A percentile compares a stretch with the other conserved stretches of the same genome.
Evolutionary conservation across 2,113 vertebrate genomes (phyloP).

Genomic region (Plestiodon gilberti): DNA sequence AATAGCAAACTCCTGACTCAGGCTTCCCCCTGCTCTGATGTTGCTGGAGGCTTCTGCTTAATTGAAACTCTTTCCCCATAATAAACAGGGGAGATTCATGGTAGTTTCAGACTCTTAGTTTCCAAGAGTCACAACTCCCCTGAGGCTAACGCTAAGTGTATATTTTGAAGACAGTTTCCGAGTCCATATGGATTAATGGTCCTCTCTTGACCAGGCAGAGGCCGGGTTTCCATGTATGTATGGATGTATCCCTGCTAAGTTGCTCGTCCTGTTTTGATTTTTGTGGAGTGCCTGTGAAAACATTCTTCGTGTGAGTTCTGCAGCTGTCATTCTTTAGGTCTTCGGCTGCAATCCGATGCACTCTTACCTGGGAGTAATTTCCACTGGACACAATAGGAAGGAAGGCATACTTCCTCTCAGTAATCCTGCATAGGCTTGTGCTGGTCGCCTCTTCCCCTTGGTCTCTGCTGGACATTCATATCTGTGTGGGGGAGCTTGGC

Average conservation of each 20-base stretch:
- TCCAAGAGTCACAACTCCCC: background rate
- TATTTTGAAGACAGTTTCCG: background rate
- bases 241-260: background rate
- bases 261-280: background rate
- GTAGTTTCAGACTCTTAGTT: background rate
- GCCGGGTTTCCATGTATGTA: too few relatives aligned
- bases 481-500: too few relatives aligned
- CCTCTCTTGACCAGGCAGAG: background rate
- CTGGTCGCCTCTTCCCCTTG: too few relatives aligned
- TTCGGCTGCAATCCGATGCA: too few relatives aligned
- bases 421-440: too few relatives aligned
- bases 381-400: too few relatives aligned
- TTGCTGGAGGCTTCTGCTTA: rapidly evolving
- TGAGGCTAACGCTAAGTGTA: background rate
- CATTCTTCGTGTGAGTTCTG: background rate
- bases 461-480: too few relatives aligned
- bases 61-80: conserved; percentile 7
- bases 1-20: background rate
- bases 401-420: too few relatives aligned
- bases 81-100: background rate
- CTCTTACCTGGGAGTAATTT: too few relatives aligned
- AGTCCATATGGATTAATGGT: too few relatives aligned
- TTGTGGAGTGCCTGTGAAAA: background rate
- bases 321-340: background rate
- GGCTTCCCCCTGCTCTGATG: background rate